Conservation (phyloP, 2,113 vertebrate genomes). For the Oxyruncus cristatus region DNA sequence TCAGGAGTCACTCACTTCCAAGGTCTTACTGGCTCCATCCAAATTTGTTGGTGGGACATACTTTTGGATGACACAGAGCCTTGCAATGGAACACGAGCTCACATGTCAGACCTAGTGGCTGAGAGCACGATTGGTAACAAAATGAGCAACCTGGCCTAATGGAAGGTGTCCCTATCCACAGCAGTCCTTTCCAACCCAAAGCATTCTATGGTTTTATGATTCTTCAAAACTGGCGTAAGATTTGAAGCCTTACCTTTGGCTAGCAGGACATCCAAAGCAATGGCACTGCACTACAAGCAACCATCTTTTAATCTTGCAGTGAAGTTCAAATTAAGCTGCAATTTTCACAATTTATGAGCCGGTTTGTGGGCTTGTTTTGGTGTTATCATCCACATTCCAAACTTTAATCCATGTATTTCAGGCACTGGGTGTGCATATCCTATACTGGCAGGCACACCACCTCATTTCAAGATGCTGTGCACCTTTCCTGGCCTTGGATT, state of each 20-base stretch:
- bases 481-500: not conserved
- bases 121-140: fast-evolving
- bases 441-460: not conserved
- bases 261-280: not conserved
- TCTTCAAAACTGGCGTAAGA: not conserved
- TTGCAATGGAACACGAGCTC: not conserved
- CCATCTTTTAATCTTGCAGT: not conserved
- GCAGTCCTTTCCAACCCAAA: not conserved
- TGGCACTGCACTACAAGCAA: not conserved
- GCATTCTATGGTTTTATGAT: not conserved
- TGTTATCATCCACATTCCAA: not conserved
- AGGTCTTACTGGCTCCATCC: not conserved
- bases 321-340: not conserved
- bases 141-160: not conserved
- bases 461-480: not conserved
- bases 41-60: not conserved
- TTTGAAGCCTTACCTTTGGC: not conserved
- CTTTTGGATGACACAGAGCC: not conserved
- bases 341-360: not conserved
- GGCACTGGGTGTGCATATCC: fast-evolving
- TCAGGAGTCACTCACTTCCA: not conserved
- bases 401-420: not conserved
- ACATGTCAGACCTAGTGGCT: not conserved
- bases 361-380: not conserved
- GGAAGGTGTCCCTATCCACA: not conserved